Base-by-base conservation (phyloP, 2,113 vertebrate species). In the Pseudolaguvia tuberculata region DNA sequence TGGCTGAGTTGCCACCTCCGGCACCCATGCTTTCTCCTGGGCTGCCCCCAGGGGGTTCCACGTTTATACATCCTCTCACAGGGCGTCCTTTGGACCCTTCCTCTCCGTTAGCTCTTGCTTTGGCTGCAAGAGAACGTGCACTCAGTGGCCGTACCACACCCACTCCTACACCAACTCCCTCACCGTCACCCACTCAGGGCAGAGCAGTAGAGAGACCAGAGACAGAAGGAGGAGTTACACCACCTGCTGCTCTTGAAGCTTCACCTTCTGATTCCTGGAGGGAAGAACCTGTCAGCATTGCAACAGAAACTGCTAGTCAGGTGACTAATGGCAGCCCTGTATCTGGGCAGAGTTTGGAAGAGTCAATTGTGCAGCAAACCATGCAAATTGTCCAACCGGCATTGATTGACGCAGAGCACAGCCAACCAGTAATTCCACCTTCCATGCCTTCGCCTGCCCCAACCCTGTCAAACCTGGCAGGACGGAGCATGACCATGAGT, bases 51-150 rank as follows among this genome's bases (percentile, higher is more conserved):
- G 92, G 94, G 1, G 90, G 90, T 75, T 92, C 93, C 70, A 97
- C 96, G 3, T 98, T 98, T 91, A 97, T 98, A 81, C 97, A 98
- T 84, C 96, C 96, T 0, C 92, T 98, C 31, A 98, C 96, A 0
- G 97, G 97, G 70, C 96, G 97, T 79, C 96, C 96, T 81, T 80
- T 99, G 79, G 96, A 98, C 82, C 97, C 96, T 0, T 95, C 95
- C 74, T 98, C 96, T 2, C 97, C 97, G 15, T 91, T 99, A 79
- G 97, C 97, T 63, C 92, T 99, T 70, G 96, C 97, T 81, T 92
- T 99, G 85, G 97, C 97, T 53, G 97, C 97, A 77, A 90, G 97
- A 70, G 96, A 98, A 83, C 91, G 96, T 83, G 97, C 97, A 1
- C 92, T 99, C 74, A 96, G 95, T 0, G 91, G 93, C 4, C 94